These are phyloP conservation scores for Callospermophilus lateralis DNA, from an alignment of 2,113 vertebrate species.

Conservation along the genomic window DNA sequence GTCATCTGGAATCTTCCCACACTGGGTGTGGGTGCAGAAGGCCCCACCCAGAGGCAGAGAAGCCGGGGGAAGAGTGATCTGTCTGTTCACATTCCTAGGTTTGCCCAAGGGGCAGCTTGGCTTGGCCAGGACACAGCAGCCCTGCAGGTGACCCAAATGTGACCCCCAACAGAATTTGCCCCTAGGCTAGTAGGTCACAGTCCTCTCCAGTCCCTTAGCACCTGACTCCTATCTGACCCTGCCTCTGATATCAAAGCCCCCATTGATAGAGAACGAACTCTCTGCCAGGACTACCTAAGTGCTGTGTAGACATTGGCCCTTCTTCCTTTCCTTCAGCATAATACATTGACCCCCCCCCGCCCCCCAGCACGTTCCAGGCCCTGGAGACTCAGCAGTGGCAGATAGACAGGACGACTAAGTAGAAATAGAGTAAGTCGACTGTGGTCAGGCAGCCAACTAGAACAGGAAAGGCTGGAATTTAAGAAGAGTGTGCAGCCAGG, in stretches of 20 bases:
- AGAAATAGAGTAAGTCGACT: background rate
- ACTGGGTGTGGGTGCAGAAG: slow-evolving; percentile 62
- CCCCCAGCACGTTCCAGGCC: background rate
- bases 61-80: background rate
- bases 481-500: background rate
- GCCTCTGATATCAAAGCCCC: background rate
- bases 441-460: background rate
- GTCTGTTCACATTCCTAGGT: slow-evolving; percentile 72
- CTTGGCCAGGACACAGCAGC: background rate
- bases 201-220: background rate
- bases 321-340: background rate
- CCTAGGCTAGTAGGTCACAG: background rate
- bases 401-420: background rate
- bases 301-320: background rate
- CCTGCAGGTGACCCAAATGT: background rate
- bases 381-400: background rate
- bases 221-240: background rate
- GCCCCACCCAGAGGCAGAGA: slow-evolving; percentile 69
- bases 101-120: slow-evolving; percentile 28
- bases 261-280: background rate
- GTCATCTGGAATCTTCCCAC: background rate
- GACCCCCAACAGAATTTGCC: background rate
- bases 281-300: background rate
- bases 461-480: background rate
- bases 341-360: accelerated